Evolutionary conservation across 2,888 invertebrate genomes (phyloP).

Genomic region (Mellilla xanthometata): DNA sequence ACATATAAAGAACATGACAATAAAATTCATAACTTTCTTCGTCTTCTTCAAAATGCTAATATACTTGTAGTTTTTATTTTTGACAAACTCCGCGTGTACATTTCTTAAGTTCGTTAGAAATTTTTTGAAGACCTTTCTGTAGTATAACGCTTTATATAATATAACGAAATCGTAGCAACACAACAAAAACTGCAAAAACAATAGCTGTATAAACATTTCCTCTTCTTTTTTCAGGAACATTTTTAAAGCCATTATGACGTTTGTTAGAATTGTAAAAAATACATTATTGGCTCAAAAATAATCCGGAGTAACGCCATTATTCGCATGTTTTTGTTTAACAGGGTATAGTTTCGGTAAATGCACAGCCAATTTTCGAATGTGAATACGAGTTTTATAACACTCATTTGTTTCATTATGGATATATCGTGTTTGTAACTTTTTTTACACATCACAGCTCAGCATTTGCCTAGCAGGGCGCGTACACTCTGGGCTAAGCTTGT

Average conservation of each 20-base stretch:
- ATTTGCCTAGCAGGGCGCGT: too few relatives aligned
- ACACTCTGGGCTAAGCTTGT: too few relatives aligned
- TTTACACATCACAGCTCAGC: too few relatives aligned
- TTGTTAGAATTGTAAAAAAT: too few relatives aligned
- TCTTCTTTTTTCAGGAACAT: neutral
- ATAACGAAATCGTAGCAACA: neutral
- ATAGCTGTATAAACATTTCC: neutral
- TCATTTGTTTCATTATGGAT: neutral
- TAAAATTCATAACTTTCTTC: neutral
- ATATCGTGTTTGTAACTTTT: too few relatives aligned
- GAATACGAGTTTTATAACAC: neutral
- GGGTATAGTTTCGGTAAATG: conserved; percentile 3
- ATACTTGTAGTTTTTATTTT: neutral
- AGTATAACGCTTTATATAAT: neutral
- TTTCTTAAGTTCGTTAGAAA: neutral
- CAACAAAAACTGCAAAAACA: neutral
- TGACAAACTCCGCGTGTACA: neutral
- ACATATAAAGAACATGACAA: neutral
- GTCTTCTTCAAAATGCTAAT: neutral
- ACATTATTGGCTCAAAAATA: neutral
- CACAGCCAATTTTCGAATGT: conserved; percentile 3
- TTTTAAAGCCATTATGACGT: neutral
- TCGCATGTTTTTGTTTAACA: neutral
- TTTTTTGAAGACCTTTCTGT: neutral
- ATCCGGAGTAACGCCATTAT: neutral